A percentile compares a stretch with the other conserved stretches of the same genome.
Evolutionary conservation across 2,797 vertebrate species (phyloP).

Genomic region (Alca torda): DNA sequence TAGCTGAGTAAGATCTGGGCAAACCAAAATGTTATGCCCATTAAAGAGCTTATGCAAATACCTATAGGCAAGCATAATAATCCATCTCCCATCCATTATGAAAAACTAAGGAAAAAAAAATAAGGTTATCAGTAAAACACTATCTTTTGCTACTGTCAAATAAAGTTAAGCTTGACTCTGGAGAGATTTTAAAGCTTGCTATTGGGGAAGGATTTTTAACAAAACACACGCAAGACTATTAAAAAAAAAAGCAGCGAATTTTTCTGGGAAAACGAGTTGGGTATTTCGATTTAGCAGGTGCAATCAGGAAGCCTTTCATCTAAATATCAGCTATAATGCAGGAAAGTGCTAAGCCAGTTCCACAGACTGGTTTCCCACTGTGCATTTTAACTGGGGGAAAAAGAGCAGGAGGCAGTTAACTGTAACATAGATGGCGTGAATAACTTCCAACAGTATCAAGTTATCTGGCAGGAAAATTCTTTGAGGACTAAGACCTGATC

Average conservation of each 20-base stretch:
- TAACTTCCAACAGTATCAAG: neutral
- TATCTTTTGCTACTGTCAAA: neutral
- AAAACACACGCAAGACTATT: neutral
- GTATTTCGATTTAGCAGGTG: slow-evolving; percentile 18
- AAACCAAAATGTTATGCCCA: slow-evolving; percentile 19
- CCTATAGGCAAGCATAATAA: slow-evolving; percentile 6
- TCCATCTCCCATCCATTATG: neutral
- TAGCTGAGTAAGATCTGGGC: slow-evolving; percentile 21
- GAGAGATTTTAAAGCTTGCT: neutral
- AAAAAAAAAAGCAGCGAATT: slow-evolving; percentile 5
- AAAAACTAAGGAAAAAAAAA: neutral
- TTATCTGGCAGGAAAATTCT: slow-evolving; percentile 2
- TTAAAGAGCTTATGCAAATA: slow-evolving; percentile 40
- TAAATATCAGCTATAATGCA: slow-evolving; percentile 40
- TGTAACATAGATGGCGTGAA: slow-evolving; percentile 1
- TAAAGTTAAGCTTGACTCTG: slow-evolving; percentile 6
- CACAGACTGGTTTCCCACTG: slow-evolving; percentile 4
- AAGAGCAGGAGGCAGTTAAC: slow-evolving; percentile 5
- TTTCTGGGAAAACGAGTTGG: neutral
- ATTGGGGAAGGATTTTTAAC: neutral
- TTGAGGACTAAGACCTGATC: neutral
- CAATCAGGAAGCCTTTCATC: slow-evolving; percentile 63
- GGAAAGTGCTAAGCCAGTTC: slow-evolving; percentile 33
- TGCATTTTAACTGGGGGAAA: neutral
- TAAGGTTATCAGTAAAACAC: neutral